These are phyloP conservation scores for Sepiola atlantica DNA, from an alignment of 2,888 invertebrate genomes.

Conservation along the genomic window DNA sequence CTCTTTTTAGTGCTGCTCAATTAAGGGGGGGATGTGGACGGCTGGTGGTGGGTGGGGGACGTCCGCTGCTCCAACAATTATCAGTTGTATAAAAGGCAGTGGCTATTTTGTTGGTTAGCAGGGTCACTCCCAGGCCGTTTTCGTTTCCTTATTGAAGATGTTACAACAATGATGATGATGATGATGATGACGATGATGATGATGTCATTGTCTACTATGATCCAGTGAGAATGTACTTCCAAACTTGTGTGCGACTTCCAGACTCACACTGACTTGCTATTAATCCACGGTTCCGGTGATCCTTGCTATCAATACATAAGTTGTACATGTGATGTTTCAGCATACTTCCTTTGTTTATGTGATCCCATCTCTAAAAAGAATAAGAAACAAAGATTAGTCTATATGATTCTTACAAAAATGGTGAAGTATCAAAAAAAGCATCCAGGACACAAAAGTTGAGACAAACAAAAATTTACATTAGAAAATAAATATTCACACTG, in stretches of 20 bases:
- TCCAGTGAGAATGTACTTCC: conserved; percentile 77
- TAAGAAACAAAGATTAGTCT: background rate
- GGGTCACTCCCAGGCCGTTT: background rate
- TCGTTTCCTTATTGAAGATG: background rate
- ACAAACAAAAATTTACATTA: too few species aligned
- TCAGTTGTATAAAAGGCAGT: conserved; percentile 32
- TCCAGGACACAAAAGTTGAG: too few species aligned
- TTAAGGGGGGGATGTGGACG: background rate
- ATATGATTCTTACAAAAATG: background rate
- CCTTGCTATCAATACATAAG: conserved; percentile 83
- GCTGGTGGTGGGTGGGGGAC: background rate
- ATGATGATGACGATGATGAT: background rate
- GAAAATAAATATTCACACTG: too few species aligned
- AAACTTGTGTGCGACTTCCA: conserved; percentile 81
- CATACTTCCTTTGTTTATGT: conserved; percentile 63
- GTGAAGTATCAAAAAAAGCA: too few species aligned
- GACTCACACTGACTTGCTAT: conserved; percentile 83
- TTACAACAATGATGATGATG: background rate
- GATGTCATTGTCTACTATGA: background rate
- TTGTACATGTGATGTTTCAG: conserved; percentile 78
- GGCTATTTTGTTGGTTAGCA: conserved; percentile 32
- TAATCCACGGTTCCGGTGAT: conserved; percentile 78
- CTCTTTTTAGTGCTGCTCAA: conserved; percentile 32
- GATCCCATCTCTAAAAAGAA: conserved; percentile 68
- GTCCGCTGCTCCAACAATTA: background rate